phyloP scores from a whole-genome alignment of 2,113 vertebrate species.

The Eptatretus burgeri region DNA sequence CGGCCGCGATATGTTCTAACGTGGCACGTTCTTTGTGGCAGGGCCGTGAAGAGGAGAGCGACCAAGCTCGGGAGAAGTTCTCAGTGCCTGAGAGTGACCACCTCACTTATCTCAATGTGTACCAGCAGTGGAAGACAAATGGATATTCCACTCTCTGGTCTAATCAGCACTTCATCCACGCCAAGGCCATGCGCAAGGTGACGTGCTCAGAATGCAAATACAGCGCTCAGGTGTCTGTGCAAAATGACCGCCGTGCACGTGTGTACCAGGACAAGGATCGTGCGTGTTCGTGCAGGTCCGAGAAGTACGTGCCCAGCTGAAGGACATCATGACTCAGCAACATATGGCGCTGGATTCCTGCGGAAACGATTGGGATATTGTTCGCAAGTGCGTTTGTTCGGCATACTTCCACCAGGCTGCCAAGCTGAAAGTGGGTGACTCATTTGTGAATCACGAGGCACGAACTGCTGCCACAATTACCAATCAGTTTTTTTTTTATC shows the following conservation, averaged over 20 bases:
- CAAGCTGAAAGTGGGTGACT: not conserved
- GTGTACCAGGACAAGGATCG: not conserved
- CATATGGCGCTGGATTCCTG: not conserved
- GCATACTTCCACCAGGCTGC: conserved; percentile 2
- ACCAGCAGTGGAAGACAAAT: not conserved
- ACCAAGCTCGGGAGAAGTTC: conserved; percentile 3
- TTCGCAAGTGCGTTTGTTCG: conserved; percentile 1
- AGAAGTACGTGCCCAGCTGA: conserved; percentile 1
- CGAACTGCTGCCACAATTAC: too few species aligned
- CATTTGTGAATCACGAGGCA: too few species aligned
- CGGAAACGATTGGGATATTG: not conserved
- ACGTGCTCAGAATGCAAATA: too few species aligned
- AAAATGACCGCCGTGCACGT: not conserved
- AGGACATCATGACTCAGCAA: not conserved
- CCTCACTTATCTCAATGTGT: conserved; percentile 2
- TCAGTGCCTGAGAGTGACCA: conserved; percentile 2
- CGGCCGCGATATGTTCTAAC: too few species aligned
- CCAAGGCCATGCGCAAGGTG: conserved; percentile 5
- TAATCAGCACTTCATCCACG: not conserved
- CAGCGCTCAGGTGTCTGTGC: too few species aligned
- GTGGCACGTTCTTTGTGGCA: not conserved
- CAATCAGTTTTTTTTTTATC: too few species aligned
- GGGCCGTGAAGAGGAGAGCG: not conserved
- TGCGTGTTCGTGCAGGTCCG: not conserved
- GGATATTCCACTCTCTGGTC: not conserved